Conservation (phyloP, 2,888 invertebrate species). For the Polyommatus icarus region DNA sequence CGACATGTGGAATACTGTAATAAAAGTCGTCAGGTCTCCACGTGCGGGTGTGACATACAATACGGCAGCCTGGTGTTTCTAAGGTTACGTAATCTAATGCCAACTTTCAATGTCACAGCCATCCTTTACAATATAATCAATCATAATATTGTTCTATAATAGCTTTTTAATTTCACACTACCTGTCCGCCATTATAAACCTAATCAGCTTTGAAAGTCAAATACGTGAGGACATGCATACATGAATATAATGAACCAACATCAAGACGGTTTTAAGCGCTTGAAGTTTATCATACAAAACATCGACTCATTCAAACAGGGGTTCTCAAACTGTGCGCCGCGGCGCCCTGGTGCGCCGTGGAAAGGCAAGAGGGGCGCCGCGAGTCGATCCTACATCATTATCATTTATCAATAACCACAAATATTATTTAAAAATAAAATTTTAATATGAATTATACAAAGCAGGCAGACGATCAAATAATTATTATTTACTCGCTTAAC, state of each 20-base stretch:
- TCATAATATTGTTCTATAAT: constrained; percentile 31
- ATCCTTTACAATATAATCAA: constrained; percentile 41
- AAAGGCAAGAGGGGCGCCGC: too few relatives aligned
- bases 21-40: constrained; percentile 46
- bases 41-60: constrained; percentile 71
- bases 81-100: constrained; percentile 74
- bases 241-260: not conserved
- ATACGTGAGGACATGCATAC: constrained; percentile 10
- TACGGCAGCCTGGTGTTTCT: constrained; percentile 64
- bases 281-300: too few relatives aligned
- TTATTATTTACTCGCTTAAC: too few relatives aligned
- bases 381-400: too few relatives aligned
- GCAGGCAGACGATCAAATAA: too few relatives aligned
- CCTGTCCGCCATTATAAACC: not conserved
- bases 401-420: too few relatives aligned
- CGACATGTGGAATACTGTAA: not conserved
- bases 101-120: constrained; percentile 73
- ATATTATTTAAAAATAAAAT: too few relatives aligned
- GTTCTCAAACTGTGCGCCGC: too few relatives aligned
- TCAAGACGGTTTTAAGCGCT: not conserved
- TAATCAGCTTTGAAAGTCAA: constrained; percentile 13
- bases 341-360: too few relatives aligned
- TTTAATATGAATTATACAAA: too few relatives aligned
- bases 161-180: constrained; percentile 29
- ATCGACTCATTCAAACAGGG: too few relatives aligned